Base-by-base conservation (phyloP, 2,797 vertebrate species). In the Anabas testudineus region DNA sequence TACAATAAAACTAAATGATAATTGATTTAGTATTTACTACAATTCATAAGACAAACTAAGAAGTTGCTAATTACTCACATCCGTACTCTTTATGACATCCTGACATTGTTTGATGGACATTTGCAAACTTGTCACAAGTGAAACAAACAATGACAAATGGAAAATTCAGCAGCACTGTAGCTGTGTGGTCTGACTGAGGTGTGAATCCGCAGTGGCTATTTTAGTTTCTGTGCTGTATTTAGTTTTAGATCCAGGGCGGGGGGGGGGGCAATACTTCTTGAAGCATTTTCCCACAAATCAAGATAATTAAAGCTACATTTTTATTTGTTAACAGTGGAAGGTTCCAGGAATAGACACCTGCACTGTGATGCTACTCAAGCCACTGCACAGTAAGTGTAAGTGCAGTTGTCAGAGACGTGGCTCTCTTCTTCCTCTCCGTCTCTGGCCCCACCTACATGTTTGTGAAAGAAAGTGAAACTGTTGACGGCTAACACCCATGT, bases 91-190 rank as follows among this genome's bases (percentile, higher is more conserved):
- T 45, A 21, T 3, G 3, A 42, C 51, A 47, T 66, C 61, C 51
- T 46, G 55, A 18, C 14, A 55, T 18, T 63, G 4, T 52, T 10
- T 30, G 16, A 45, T 56, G 12, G 4, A 45, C 10, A 7, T 15
- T 55, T 39, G n/a, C n/a, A n/a, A n/a, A n/a, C n/a, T n/a, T n/a
- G n/a, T n/a, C 37, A 28, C 3, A 7, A 16, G 21, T 39, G 52
- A 73, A 61, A 39, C 56, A 30, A 10, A 42, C 30, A 26, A 13
- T 21, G 28, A 43, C 2, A 8, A 4, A 57, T 45, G 77, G 65
- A 77, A 83, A 71, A 48, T 53, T 54, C 6, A 54, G 39, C 48
- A n/a, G 34, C 34, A 10, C 21, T 72, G 72, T 64, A 69, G 68
- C 34, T 41, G 24, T 30, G 45, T 28, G 73, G 67, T 70, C 36